A percentile compares a stretch with the other conserved stretches of the same genome.
phyloP scores from a whole-genome alignment of 37 sponge, comb jelly and placozoan genomes.

The Mnemiopsis leidyi region DNA sequence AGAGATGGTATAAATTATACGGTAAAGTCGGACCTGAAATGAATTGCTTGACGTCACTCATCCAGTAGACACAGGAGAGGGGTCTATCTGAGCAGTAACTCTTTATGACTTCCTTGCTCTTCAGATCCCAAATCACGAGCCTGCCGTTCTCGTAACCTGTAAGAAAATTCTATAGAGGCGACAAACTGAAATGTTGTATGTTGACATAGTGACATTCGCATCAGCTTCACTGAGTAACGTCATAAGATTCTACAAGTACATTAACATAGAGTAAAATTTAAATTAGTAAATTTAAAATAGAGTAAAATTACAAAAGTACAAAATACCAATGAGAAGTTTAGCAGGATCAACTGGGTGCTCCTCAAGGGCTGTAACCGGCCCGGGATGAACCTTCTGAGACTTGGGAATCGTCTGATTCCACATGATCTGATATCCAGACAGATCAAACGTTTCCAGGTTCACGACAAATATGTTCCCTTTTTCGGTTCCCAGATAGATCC shows the following conservation, averaged over 20 bases:
- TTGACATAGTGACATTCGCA: too few species aligned
- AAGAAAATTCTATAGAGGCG: neutral
- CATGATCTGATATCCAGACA: slow-evolving; percentile 72
- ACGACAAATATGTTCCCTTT: slow-evolving; percentile 73
- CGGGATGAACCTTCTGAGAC: slow-evolving; percentile 49
- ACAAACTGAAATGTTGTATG: too few species aligned
- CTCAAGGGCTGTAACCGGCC: slow-evolving; percentile 43
- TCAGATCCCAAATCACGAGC: slow-evolving; percentile 55
- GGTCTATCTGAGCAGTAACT: slow-evolving; percentile 51
- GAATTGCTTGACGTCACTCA: slow-evolving; percentile 63
- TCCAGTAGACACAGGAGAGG: slow-evolving; percentile 38
- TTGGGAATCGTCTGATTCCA: slow-evolving; percentile 72
- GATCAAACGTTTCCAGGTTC: slow-evolving; percentile 66
- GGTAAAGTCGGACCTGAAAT: too few species aligned
- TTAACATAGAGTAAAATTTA: too few species aligned
- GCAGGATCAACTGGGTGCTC: slow-evolving; percentile 57
- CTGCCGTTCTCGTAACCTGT: slow-evolving; percentile 62
- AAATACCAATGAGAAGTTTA: slow-evolving; percentile 29
- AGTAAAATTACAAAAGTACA: too few species aligned
- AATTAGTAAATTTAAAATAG: too few species aligned
- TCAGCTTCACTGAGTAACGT: too few species aligned
- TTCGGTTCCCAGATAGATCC: slow-evolving; percentile 77
- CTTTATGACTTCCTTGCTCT: slow-evolving; percentile 39
- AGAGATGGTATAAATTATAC: too few species aligned
- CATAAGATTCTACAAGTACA: too few species aligned